Base-by-base conservation (phyloP, 53 echinoderm and acorn worm species). In the Actinopyga echinites region DNA sequence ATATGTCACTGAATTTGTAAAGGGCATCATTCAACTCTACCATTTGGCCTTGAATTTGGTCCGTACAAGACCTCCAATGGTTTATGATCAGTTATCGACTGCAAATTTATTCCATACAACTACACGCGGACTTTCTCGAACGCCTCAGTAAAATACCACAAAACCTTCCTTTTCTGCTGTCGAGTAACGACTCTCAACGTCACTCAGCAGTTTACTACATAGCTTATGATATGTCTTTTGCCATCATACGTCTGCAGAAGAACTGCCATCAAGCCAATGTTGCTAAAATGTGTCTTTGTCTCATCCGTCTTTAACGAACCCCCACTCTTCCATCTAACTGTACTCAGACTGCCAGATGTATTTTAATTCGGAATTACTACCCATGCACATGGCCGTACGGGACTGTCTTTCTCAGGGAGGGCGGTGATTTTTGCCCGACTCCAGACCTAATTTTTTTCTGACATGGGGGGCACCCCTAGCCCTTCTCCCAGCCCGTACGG, bases 111-210 rank as follows among this genome's bases (percentile, higher is more conserved):
- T 1, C 44, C 44, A 44, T 44, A 11, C n/a, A 44, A 44, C 10
- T 11, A 44, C 8, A 69, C 57, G 30, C 85, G 89, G 69, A 85
- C 66, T 26, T 49, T 79, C 62, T 80, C 73, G 30, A 58, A 80
- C 36, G 80, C 80, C 80, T 80, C n/a, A n/a, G n/a, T n/a, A n/a
- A n/a, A n/a, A 88, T 19, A 88, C 88, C 36, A 88, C 74, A 29
- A 83, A 52, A 23, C 58, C 83, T 29, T 88, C 88, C 54, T 83
- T 88, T 21, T 74, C 88, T 8, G 88, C 83, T 5, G 69, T 82
- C 0, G 85, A 89, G 38, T 74, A 89, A 1, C 79, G 45, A 33
- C n/a, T 26, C 32, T 85, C 90, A 21, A 82, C 79, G 45, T 67
- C 79, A 0, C 63, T 65, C 2, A 88, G 43, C 24, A 83, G 42